Conservation (phyloP, 2,888 invertebrate species). For the Sceliomorpha sp. region DNA sequence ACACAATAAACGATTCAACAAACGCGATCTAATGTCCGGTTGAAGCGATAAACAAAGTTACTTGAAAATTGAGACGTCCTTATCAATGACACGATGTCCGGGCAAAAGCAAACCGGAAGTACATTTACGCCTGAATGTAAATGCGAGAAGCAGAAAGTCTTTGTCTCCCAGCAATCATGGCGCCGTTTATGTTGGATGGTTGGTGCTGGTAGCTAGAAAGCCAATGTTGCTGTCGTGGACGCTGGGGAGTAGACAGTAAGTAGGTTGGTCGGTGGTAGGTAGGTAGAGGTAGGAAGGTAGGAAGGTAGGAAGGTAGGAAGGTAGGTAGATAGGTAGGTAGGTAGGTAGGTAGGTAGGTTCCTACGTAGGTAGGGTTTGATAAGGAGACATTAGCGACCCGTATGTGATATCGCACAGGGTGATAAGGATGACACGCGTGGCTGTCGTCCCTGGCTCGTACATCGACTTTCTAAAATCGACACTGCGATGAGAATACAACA, state of each 20-base stretch:
- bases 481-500: conserved; percentile 43
- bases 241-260: conserved; percentile 63
- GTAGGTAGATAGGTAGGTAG: conserved; percentile 51
- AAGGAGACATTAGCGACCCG: conserved; percentile 79
- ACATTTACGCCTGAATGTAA: conserved; percentile 60
- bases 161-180: conserved; percentile 66
- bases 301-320: conserved; percentile 56
- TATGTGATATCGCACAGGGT: conserved; percentile 72
- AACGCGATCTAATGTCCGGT: conserved; percentile 9
- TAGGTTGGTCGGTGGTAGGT: conserved; percentile 58
- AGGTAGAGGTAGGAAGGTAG: conserved; percentile 37
- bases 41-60: conserved; percentile 32
- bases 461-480: conserved; percentile 52
- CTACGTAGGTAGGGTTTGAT: conserved; percentile 66
- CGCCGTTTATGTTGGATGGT: conserved; percentile 62
- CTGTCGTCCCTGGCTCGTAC: conserved; percentile 54
- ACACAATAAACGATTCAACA: conserved; percentile 30
- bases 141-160: conserved; percentile 68
- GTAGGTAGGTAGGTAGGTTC: conserved; percentile 49
- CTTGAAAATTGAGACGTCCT: conserved; percentile 44
- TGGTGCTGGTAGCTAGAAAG: conserved; percentile 63
- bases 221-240: conserved; percentile 62
- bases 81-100: conserved; percentile 41
- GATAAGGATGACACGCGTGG: conserved; percentile 66
- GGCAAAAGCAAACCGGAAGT: conserved; percentile 44